phyloP scores from a whole-genome alignment of 2,888 invertebrate species.

The Phaonia tiefii region DNA sequence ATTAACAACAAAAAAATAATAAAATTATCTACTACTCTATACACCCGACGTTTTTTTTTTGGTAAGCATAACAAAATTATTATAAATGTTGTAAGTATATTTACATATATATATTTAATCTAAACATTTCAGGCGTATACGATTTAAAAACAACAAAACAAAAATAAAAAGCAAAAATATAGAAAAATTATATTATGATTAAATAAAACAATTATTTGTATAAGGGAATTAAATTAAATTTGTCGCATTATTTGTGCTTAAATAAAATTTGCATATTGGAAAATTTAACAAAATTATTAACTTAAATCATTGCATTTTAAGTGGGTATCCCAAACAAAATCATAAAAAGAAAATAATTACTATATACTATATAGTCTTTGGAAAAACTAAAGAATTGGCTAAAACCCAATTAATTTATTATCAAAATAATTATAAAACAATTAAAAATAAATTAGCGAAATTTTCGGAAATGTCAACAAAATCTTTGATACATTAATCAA shows the following conservation, averaged over 20 bases:
- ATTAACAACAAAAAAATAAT: constrained; percentile 49
- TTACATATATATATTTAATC: constrained; percentile 66
- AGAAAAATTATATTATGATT: constrained; percentile 57
- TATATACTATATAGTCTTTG: constrained; percentile 43
- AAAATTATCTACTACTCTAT: constrained; percentile 55
- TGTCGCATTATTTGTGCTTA: constrained; percentile 57
- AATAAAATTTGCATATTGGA: constrained; percentile 57
- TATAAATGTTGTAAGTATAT: constrained; percentile 69
- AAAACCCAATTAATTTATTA: neutral
- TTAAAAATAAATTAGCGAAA: constrained; percentile 37
- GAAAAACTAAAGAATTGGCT: neutral
- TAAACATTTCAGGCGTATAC: constrained; percentile 67
- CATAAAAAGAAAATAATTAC: constrained; percentile 33
- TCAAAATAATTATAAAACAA: constrained; percentile 16
- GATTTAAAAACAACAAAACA: constrained; percentile 64
- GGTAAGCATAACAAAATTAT: constrained; percentile 62
- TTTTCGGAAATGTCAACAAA: constrained; percentile 39
- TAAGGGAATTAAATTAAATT: constrained; percentile 35
- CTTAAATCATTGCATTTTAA: constrained; percentile 69
- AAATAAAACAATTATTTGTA: constrained; percentile 56
- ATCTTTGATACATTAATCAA: constrained; percentile 52
- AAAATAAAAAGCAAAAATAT: constrained; percentile 50
- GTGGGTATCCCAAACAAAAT: constrained; percentile 72
- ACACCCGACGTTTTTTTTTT: constrained; percentile 67
- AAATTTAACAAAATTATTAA: constrained; percentile 51